Evolutionary conservation across 2,888 invertebrate species (phyloP).

Genomic region (Pimpla rufipes): DNA sequence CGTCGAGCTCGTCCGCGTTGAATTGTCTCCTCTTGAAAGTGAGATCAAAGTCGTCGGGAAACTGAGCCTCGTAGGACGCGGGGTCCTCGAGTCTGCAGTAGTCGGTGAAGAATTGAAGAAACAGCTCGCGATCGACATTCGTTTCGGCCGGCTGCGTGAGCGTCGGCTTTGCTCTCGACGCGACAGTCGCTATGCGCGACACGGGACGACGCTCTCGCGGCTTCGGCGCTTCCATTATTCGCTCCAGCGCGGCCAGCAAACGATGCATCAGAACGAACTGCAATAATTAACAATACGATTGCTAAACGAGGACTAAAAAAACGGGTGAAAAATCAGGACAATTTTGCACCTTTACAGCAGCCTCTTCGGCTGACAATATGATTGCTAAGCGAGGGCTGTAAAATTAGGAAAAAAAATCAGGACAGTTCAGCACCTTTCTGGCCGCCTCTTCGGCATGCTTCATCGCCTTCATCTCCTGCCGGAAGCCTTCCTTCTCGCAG

Average conservation of each 20-base stretch:
- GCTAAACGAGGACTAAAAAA: conserved; percentile 7
- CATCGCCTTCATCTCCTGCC: conserved; percentile 86
- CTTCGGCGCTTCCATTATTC: conserved; percentile 80
- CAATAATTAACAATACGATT: conserved; percentile 21
- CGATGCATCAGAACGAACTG: conserved; percentile 80
- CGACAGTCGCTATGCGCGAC: conserved; percentile 75
- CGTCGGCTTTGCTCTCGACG: conserved; percentile 61
- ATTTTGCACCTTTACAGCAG: conserved; percentile 85
- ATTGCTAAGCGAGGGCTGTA: background rate
- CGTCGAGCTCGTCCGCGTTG: conserved; percentile 28
- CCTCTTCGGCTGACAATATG: conserved; percentile 85
- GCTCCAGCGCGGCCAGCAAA: conserved; percentile 76
- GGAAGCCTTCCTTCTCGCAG: conserved; percentile 86
- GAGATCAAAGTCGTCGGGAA: conserved; percentile 79
- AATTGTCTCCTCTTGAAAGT: conserved; percentile 70
- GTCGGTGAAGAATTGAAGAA: conserved; percentile 78
- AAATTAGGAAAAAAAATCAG: background rate
- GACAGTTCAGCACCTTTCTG: conserved; percentile 85
- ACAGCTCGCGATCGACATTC: conserved; percentile 76
- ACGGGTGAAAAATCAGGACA: too few species aligned
- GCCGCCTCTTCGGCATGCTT: conserved; percentile 87
- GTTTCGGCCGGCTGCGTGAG: conserved; percentile 68
- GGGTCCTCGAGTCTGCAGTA: conserved; percentile 79
- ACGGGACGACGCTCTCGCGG: conserved; percentile 73
- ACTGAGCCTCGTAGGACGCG: conserved; percentile 79